A percentile compares a stretch with the other conserved stretches of the same genome.
Evolutionary conservation across 2,113 vertebrate species (phyloP).

Genomic region (Calyptommatus sinebrachiatus): DNA sequence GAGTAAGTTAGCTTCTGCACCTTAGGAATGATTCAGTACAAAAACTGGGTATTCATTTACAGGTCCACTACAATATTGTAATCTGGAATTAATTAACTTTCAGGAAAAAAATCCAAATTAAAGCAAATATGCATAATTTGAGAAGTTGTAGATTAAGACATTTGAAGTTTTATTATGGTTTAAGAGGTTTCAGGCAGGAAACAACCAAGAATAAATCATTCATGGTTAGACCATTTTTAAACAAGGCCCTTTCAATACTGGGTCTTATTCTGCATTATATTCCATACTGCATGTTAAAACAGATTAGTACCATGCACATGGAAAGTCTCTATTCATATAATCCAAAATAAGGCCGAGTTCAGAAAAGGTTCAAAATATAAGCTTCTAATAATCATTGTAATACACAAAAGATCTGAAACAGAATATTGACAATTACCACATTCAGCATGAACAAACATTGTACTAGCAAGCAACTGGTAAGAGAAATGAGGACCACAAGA

Average conservation of each 20-base stretch:
- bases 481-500: not conserved
- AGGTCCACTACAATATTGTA: not conserved
- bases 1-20: not conserved
- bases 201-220: not conserved
- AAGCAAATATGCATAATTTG: not conserved
- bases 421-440: not conserved
- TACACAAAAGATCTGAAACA: not conserved
- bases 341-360: too few relatives aligned
- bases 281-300: too few relatives aligned
- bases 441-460: not conserved
- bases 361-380: not conserved
- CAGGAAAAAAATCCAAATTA: too few relatives aligned
- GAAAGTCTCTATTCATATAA: too few relatives aligned
- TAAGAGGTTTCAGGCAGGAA: slow-evolving; percentile 5
- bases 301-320: too few relatives aligned
- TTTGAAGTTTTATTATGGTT: not conserved
- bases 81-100: not conserved
- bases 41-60: not conserved
- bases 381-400: not conserved
- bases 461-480: not conserved
- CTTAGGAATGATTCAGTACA: not conserved
- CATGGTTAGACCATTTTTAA: not conserved
- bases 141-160: not conserved
- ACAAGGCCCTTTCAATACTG: not conserved
- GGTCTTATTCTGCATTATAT: too few relatives aligned